Base-by-base conservation (phyloP, 2,888 invertebrate genomes). In the Acronicta alni region DNA sequence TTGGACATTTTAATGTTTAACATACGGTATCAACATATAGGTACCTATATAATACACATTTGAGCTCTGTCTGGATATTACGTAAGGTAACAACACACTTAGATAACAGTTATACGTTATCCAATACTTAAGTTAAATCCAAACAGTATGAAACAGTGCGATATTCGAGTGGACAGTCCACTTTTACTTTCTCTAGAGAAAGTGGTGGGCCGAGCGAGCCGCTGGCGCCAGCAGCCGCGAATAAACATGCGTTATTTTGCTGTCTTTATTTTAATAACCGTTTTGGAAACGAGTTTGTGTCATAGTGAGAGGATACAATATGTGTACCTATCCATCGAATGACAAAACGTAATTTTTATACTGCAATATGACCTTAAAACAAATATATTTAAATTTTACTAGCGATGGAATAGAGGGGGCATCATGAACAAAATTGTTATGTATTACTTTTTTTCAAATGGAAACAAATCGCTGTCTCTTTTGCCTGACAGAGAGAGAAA, bases 121-220 rank as follows among this genome's bases (percentile, higher is more conserved):
- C 8, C 30, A 69, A 69, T 53, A 51, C 43, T 51, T 7, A 18
- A 54, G 43, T 48, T 16, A 38, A 51, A 56, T 44, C 52, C 38
- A 47, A 52, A 45, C 43, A 46, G 60, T 63, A 71, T 56, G 48
- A 67, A 67, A 57, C 66, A 64, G 68, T 63, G 63, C 55, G 49
- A 72, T 72, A 75, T 72, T 69, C 37, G 56, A 75, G 62, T 64
- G 57, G 77, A 37, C 66, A 47, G 65, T 48, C 57, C 61, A 74
- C 77, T 77, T 72, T 76, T 77, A 77, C 76, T 77, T 77, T 76
- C 65, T 58, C 63, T 12, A 44, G 74, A 65, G 76, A 76, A 74
- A 76, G 77, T 68, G 52, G n/a, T 45, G 44, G 44, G 49, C 43
- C 52, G 60, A 52, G 57, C 26, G 55, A 55, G 53, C 45, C 35